These are phyloP conservation scores for Galeopterus variegatus DNA, from an alignment of 2,113 vertebrate species.

Conservation along the genomic window DNA sequence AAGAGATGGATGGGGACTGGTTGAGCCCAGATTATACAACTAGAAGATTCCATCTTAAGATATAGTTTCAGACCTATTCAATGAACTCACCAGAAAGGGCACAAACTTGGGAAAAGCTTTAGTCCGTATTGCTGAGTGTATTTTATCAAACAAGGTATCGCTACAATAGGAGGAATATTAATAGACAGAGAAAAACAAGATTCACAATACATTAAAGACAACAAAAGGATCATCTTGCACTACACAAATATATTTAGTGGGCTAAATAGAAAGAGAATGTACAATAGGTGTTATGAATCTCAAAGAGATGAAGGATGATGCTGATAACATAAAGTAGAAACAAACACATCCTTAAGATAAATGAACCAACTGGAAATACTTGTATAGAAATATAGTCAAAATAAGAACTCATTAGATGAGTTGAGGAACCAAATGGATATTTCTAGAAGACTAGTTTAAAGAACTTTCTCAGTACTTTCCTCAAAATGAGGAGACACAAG, in stretches of 20 bases:
- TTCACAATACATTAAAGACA: neutral
- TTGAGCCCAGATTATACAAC: neutral
- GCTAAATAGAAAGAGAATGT: neutral
- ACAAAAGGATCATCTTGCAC: neutral
- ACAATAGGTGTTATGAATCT: neutral
- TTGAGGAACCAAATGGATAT: constrained; percentile 22
- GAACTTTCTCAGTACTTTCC: neutral
- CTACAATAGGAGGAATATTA: neutral
- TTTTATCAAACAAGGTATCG: neutral
- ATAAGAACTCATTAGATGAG: neutral
- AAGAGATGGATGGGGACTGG: neutral
- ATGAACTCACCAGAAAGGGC: neutral
- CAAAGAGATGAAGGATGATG: neutral
- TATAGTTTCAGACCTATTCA: neutral
- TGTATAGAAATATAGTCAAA: constrained; percentile 2
- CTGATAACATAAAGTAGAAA: neutral
- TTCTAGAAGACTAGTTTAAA: neutral
- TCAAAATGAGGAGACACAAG: neutral
- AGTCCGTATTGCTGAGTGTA: neutral
- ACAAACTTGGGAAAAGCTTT: neutral
- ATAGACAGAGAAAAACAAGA: neutral
- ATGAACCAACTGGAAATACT: neutral
- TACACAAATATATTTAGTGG: neutral
- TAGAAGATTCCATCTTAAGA: neutral
- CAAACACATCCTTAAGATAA: neutral